phyloP scores from a whole-genome alignment of 2,113 vertebrate genomes.

The Prochilodus magdalenae region DNA sequence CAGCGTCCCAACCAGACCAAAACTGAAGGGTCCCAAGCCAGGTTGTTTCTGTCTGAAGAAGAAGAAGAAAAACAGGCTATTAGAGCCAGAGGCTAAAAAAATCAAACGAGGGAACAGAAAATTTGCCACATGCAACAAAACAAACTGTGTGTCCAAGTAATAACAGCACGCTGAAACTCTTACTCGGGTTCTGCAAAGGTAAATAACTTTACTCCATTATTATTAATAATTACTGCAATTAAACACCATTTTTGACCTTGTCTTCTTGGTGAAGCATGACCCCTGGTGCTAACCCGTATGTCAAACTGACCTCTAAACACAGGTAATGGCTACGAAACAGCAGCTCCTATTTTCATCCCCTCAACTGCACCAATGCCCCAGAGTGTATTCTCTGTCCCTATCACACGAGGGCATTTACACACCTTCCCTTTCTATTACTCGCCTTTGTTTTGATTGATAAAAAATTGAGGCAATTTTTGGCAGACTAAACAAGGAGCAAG shows the following conservation, averaged over 20 bases:
- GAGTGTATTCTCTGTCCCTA: constrained; percentile 52
- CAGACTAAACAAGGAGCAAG: constrained; percentile 66
- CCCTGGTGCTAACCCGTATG: not conserved
- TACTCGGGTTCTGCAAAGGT: not conserved
- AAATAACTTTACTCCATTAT: not conserved
- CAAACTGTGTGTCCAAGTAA: not conserved
- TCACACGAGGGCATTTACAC: constrained; percentile 65
- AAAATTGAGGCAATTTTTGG: constrained; percentile 82
- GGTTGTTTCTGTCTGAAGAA: too few relatives aligned
- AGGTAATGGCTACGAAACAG: not conserved
- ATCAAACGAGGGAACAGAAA: not conserved
- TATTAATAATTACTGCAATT: not conserved
- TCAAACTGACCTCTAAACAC: not conserved
- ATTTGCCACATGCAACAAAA: not conserved
- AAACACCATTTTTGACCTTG: not conserved
- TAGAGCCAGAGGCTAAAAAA: not conserved
- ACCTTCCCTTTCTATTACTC: constrained; percentile 68
- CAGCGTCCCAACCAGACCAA: too few relatives aligned
- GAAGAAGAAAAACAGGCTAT: not conserved
- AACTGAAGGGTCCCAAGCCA: too few relatives aligned
- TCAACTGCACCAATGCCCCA: constrained; percentile 34
- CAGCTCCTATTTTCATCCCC: not conserved
- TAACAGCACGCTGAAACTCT: not conserved
- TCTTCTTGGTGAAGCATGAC: not conserved
- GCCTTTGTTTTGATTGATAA: constrained; percentile 80